A percentile compares a stretch with the other conserved stretches of the same genome.
Evolutionary conservation across 1,140 invertebrate genomes (phyloP).

Genomic region (Myzus persicae): DNA sequence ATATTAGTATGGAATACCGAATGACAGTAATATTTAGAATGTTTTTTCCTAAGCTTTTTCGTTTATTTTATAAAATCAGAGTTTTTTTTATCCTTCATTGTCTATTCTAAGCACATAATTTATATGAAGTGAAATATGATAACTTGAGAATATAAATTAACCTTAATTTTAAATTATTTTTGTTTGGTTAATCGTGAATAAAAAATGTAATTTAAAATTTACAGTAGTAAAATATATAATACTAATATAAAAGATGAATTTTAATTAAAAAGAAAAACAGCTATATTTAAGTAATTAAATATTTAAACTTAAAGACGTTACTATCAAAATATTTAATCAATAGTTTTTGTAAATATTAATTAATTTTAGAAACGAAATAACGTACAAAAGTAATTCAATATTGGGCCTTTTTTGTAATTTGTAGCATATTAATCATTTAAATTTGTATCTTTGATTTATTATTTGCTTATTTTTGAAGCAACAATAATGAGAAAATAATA

Average conservation of each 20-base stretch:
- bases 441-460: background rate
- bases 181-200: background rate
- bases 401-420: background rate
- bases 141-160: conserved; percentile 23
- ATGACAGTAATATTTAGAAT: background rate
- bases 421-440: background rate
- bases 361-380: background rate
- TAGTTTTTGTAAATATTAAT: background rate
- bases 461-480: background rate
- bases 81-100: background rate
- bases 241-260: background rate
- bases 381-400: background rate
- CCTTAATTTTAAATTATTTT: background rate
- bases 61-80: background rate
- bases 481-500: background rate
- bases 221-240: conserved; percentile 13
- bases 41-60: background rate
- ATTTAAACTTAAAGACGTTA: background rate
- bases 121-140: background rate
- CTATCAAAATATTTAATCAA: background rate
- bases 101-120: background rate
- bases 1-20: background rate
- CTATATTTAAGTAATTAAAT: background rate
- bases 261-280: background rate
- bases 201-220: background rate